These are phyloP conservation scores for Nerophis ophidion DNA, from an alignment of 2,113 vertebrate species.

Conservation along the genomic window DNA sequence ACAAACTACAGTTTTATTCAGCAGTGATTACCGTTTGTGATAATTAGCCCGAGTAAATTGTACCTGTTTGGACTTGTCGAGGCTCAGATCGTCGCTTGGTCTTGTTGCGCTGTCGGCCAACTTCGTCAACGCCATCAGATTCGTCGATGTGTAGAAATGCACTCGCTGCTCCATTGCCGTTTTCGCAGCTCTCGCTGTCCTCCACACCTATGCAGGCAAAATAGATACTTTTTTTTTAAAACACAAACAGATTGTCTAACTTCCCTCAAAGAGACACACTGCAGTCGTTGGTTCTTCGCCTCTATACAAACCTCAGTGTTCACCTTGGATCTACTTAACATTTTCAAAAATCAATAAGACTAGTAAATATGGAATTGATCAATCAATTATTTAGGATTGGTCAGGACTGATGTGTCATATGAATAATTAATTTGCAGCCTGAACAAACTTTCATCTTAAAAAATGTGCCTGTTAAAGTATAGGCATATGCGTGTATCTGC, in stretches of 20 bases:
- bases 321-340: slow-evolving; percentile 40
- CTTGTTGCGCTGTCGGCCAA: slow-evolving; percentile 87
- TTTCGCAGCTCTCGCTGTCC: slow-evolving; percentile 87
- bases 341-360: too few relatives aligned
- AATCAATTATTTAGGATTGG: too few relatives aligned
- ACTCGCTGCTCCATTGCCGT: slow-evolving; percentile 91
- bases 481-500: too few relatives aligned
- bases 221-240: background rate
- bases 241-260: slow-evolving; percentile 12
- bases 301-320: slow-evolving; percentile 88
- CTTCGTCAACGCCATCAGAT: slow-evolving; percentile 82
- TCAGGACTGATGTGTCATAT: too few relatives aligned
- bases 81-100: slow-evolving; percentile 88
- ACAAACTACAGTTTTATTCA: background rate
- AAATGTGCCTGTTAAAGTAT: too few relatives aligned
- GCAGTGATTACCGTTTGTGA: background rate
- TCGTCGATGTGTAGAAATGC: slow-evolving; percentile 95
- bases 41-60: slow-evolving; percentile 11
- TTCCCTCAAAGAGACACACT: background rate
- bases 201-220: slow-evolving; percentile 73
- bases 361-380: too few relatives aligned
- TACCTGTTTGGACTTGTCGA: slow-evolving; percentile 97
- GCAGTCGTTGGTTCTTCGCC: slow-evolving; percentile 73
- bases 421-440: too few relatives aligned
- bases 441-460: too few relatives aligned